Percentiles rank a stretch among this genome's conserved stretches.
Conservation (phyloP, 2,113 vertebrate species). For the Sander lucioperca region DNA sequence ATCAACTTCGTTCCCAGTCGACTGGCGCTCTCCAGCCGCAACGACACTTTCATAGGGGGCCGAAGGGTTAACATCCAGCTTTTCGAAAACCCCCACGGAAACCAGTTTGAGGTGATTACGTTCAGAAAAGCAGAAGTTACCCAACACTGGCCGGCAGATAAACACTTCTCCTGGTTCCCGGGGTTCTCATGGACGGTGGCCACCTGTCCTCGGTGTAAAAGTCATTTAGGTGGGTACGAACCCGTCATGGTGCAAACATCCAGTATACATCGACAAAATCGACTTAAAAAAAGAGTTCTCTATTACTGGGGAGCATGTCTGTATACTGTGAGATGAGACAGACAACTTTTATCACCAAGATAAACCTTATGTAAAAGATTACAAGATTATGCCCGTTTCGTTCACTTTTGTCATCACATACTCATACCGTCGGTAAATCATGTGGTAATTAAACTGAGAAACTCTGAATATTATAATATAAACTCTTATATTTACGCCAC, state of each 20-base stretch:
- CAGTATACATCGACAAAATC: not conserved
- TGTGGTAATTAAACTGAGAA: too few relatives aligned
- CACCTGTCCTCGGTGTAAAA: conserved; percentile 69
- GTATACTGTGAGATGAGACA: too few relatives aligned
- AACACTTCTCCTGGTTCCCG: conserved; percentile 67
- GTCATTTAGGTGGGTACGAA: conserved; percentile 68
- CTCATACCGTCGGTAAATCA: too few relatives aligned
- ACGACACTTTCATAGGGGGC: conserved; percentile 52
- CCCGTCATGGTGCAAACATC: not conserved
- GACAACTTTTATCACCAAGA: too few relatives aligned
- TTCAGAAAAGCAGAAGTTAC: conserved; percentile 73
- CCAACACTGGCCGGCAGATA: conserved; percentile 79
- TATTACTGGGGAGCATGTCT: too few relatives aligned
- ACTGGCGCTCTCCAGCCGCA: conserved; percentile 73
- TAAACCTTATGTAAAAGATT: too few relatives aligned
- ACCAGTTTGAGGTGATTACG: conserved; percentile 78
- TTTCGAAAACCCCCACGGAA: conserved; percentile 80
- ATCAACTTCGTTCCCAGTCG: conserved; percentile 66
- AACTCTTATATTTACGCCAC: too few relatives aligned
- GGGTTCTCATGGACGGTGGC: conserved; percentile 72
- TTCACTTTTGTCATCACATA: too few relatives aligned
- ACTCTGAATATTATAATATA: too few relatives aligned
- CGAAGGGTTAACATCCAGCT: conserved; percentile 57
- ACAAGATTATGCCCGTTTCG: too few relatives aligned
- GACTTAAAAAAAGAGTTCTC: too few relatives aligned